phyloP scores from a whole-genome alignment of 2,797 vertebrate genomes.

The Chiloscyllium punctatum region DNA sequence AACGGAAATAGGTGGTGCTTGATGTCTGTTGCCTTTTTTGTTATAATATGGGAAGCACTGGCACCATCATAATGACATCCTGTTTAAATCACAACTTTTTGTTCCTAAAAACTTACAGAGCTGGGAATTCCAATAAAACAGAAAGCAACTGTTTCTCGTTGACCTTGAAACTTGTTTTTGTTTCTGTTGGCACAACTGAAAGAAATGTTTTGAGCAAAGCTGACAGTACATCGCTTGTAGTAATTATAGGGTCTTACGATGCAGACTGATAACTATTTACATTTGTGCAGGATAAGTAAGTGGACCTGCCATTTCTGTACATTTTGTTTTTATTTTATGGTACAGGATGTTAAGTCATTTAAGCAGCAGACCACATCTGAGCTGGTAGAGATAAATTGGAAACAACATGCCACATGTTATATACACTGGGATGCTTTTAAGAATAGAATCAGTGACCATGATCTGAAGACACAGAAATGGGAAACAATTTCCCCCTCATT shows the following conservation, averaged over 20 bases:
- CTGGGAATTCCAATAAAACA: constrained; percentile 46
- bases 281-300: neutral
- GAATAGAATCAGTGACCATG: neutral
- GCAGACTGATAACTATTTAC: neutral
- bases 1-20: neutral
- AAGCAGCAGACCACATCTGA: neutral
- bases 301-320: neutral
- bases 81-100: constrained; percentile 39
- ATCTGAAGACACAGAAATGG: neutral
- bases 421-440: neutral
- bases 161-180: constrained; percentile 43
- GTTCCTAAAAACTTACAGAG: constrained; percentile 39
- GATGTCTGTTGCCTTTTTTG: constrained; percentile 4
- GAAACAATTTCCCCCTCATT: neutral
- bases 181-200: constrained; percentile 46
- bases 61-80: constrained; percentile 41
- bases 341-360: neutral
- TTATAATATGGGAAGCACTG: constrained; percentile 41
- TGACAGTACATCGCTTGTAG: constrained; percentile 34
- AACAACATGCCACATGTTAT: neutral
- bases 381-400: neutral
- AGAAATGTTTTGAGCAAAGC: constrained; percentile 41
- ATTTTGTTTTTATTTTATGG: neutral
- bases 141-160: constrained; percentile 40
- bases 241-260: constrained; percentile 41